Conservation (phyloP, 1,140 invertebrate genomes). For the Mizuhopecten yessoensis region DNA sequence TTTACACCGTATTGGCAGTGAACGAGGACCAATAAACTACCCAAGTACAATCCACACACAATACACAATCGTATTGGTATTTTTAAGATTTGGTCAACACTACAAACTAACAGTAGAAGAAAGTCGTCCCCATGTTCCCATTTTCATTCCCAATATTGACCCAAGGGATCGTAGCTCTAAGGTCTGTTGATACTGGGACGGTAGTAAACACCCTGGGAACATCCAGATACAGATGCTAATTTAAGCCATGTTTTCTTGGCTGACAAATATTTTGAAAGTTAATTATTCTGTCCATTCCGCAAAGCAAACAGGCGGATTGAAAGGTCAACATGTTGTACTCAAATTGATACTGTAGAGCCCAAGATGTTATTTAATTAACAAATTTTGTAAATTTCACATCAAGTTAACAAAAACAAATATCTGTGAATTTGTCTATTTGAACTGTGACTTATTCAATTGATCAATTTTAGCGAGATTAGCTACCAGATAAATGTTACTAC, state of each 20-base stretch:
- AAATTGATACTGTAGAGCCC: too few species aligned
- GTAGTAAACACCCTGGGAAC: not conserved
- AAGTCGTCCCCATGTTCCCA: not conserved
- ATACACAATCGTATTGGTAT: not conserved
- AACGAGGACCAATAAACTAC: not conserved
- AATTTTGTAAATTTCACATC: too few species aligned
- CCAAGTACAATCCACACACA: not conserved
- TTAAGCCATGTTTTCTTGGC: not conserved
- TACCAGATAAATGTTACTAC: not conserved
- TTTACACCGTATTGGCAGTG: not conserved
- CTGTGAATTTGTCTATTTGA: too few species aligned
- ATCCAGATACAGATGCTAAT: not conserved
- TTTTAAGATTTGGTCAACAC: not conserved
- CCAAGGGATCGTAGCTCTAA: not conserved
- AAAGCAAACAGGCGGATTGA: not conserved
- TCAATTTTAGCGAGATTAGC: not conserved
- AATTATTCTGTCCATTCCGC: not conserved
- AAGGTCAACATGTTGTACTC: too few species aligned
- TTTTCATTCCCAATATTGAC: slow-evolving; percentile 17
- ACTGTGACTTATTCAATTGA: not conserved
- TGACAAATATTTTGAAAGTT: slow-evolving; percentile 20
- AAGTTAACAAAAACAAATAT: too few species aligned
- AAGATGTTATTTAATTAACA: too few species aligned
- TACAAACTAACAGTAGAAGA: not conserved
- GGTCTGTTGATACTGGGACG: not conserved